phyloP scores from a whole-genome alignment of 2,797 vertebrate genomes.

The Leptodactylus fallax region DNA sequence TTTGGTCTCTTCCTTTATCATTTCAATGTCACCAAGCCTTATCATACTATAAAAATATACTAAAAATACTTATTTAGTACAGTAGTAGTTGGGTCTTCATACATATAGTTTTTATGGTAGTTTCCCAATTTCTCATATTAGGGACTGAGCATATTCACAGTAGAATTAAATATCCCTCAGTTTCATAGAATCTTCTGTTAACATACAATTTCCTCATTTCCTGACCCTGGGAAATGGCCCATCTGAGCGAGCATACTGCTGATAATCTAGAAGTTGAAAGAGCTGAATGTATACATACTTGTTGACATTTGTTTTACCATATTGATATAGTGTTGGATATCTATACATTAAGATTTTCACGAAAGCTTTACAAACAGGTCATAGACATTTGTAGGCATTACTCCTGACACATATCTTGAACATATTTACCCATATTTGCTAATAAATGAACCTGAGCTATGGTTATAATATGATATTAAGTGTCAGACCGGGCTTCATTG shows the following conservation, averaged over 20 bases:
- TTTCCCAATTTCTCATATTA: no score
- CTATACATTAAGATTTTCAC: neutral
- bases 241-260: neutral
- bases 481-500: neutral
- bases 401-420: neutral
- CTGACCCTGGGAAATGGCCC: constrained; percentile 7
- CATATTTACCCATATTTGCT: neutral
- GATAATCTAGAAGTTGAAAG: neutral
- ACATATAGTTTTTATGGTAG: no score
- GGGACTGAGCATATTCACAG: no score
- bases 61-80: no score
- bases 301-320: neutral
- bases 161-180: no score
- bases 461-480: neutral
- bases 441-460: neutral
- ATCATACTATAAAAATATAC: no score
- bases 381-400: neutral
- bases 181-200: no score
- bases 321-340: neutral
- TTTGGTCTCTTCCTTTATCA: no score
- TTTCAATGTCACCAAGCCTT: no score
- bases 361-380: no score
- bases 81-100: no score
- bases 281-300: neutral
- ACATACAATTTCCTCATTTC: no score